Base-by-base conservation (phyloP, 1,140 invertebrate species). In the Papilio helenus region DNA sequence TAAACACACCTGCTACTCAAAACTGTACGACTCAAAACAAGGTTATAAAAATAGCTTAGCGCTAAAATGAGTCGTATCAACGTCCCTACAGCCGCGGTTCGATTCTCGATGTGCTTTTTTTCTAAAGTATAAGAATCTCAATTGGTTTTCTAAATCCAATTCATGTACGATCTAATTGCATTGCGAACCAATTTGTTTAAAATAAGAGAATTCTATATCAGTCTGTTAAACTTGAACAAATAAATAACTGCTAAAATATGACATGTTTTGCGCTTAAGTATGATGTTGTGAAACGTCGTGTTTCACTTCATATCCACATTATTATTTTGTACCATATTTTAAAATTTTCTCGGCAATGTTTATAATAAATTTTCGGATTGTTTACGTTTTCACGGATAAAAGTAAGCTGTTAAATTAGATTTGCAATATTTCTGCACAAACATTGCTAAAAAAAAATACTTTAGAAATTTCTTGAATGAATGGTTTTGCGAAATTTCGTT, bases 401-500 rank as follows among this genome's bases (percentile, higher is more conserved):
- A 34, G 61, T 16, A 29, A 68, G 26, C 23, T 12, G 61, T 68
- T 68, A 29, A 68, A 68, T 68, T 34, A 29, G 23, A 39, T 72
- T 44, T 42, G n/a, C 18, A 42, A 42, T 72, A n/a, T 72, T 72
- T 23, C 39, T 44, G 71, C 34, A 20, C 7, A 39, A 72, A 20
- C 34, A 42, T 72, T 72, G 10, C 71, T 72, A n/a, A 5, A 34
- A 44, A 20, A 72, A 18, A 26, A 51, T 49, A 26, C 72, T 74
- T 46, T 26, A 74, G 72, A 44, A 72, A 72, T 74, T 74, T 46
- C 42, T 49, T 49, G 39, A 76, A 76, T 55, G 49, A 34, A 58
- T 29, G 34, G 23, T 77, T n/a, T 77, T 34, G 76, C 73, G 49
- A 76, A 76, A 76, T 76, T 42, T 77, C 76, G 55, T 34, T 58